A percentile compares a stretch with the other conserved stretches of the same genome.
These are phyloP conservation scores for Synergus laeviventris DNA, from an alignment of 2,888 invertebrate genomes.

Conservation along the genomic window DNA sequence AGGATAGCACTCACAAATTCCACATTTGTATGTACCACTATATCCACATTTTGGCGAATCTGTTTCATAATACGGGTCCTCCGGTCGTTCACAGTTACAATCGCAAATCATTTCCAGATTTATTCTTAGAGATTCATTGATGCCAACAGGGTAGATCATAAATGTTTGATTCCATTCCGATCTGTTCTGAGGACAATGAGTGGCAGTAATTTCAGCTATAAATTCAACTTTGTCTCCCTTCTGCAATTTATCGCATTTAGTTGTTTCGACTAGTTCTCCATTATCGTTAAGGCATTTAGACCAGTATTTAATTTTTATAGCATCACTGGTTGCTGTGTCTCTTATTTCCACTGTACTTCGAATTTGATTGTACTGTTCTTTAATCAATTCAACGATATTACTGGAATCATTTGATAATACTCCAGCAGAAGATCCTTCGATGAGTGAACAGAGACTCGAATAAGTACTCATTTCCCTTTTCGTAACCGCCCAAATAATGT, in stretches of 20 bases:
- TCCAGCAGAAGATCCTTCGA: conserved; percentile 96
- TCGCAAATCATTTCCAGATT: conserved; percentile 96
- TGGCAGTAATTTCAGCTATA: conserved; percentile 87
- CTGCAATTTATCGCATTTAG: conserved; percentile 94
- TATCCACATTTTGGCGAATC: conserved; percentile 84
- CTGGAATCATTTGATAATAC: conserved; percentile 94
- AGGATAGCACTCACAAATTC: conserved; percentile 90
- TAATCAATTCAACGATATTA: conserved; percentile 96
- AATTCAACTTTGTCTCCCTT: conserved; percentile 92
- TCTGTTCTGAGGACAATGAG: conserved; percentile 90
- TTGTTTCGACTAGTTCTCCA: conserved; percentile 80
- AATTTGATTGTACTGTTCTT: conserved; percentile 93
- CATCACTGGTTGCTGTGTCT: conserved; percentile 87
- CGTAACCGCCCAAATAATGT: conserved; percentile 98
- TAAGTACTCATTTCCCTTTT: conserved; percentile 90
- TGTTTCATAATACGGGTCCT: conserved; percentile 77
- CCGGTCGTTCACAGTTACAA: conserved; percentile 91
- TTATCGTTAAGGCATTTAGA: conserved; percentile 85
- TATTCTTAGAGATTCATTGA: conserved; percentile 91
- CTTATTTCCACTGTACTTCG: conserved; percentile 95
- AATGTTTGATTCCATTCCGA: conserved; percentile 90
- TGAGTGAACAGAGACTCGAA: conserved; percentile 87
- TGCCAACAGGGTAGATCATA: conserved; percentile 93
- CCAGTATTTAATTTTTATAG: conserved; percentile 90
- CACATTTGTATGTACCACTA: conserved; percentile 91